Evolutionary conservation across 30 jellyfish, hydroid and myxozoan species (phyloP), one percentile per base, ranked within the genome.

Genomic region (Cassiopea andromeda): DNA sequence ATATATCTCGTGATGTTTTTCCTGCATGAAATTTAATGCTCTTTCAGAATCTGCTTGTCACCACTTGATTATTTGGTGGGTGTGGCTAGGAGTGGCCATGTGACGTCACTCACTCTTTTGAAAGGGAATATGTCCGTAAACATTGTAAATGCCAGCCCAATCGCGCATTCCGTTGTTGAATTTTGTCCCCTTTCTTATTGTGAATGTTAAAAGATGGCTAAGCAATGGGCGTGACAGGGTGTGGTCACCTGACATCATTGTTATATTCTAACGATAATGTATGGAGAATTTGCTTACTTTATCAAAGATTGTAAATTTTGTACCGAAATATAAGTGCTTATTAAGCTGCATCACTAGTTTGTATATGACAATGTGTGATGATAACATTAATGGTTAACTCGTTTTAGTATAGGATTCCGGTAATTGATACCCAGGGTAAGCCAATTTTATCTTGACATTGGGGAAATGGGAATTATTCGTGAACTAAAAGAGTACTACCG

Each of bases 21-120:
- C 81, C 90, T 81, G 38, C 81, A 58, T 73, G 87, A 85, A 73
- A 85, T 75, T 73, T 85, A 85, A 70, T 85, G 93, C 93, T 83
- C 84, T 83, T 72, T 68, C 91, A 83, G 86, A 83, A 83, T 75
- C 79, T 79, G 87, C 69, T 57, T 85, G 93, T 59, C 93, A 85
- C 48, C 83, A 78, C 80, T 54, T 73, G 93, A 78, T 85, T 59
- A 73, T 69, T 18, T 68, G 64, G 64, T 54, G 64, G 64, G 64
- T 54, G 64, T 54, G 64, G 64, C 64, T 54, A 54, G 64, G 64
- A 6, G 64, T 54, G 64, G 64, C 12, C 64, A 54, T 54, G 64
- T 75, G 83, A 85, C 80, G 93, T 73, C 93, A 70, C 69, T 73
- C 93, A 67, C 87, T 19, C 87, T 71, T 85, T 48, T 85, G 80